phyloP scores from a whole-genome alignment of 1,140 invertebrate species.

The Chrysomallon squamiferum region DNA sequence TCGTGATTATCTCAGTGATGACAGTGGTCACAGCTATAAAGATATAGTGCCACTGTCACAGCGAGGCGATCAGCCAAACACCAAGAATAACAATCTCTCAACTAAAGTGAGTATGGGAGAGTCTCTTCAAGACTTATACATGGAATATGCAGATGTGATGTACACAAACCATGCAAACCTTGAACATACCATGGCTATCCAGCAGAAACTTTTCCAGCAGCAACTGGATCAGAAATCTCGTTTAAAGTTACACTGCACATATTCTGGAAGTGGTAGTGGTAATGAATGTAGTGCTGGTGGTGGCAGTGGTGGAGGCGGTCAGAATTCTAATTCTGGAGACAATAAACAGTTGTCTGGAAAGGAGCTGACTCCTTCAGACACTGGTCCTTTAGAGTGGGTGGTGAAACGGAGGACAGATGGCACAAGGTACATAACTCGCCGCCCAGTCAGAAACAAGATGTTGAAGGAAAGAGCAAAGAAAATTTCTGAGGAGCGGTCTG shows the following conservation, averaged over 20 bases:
- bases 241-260: conserved; percentile 33
- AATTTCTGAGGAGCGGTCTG: conserved; percentile 74
- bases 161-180: conserved; percentile 78
- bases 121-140: conserved; percentile 59
- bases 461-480: conserved; percentile 75
- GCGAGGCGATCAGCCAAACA: conserved; percentile 21
- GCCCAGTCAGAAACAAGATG: conserved; percentile 74
- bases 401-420: conserved; percentile 81
- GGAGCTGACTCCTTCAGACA: conserved; percentile 39
- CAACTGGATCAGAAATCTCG: conserved; percentile 58
- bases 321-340: conserved; percentile 18
- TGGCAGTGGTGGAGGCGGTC: conserved; percentile 35
- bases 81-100: conserved; percentile 20
- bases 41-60: conserved; percentile 8
- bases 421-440: conserved; percentile 78
- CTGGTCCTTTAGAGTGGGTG: conserved; percentile 76
- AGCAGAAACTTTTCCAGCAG: conserved; percentile 74
- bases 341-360: conserved; percentile 22
- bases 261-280: conserved; percentile 15
- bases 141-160: conserved; percentile 67
- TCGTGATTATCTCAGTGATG: conserved; percentile 43
- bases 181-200: conserved; percentile 76
- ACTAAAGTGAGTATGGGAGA: conserved; percentile 42
- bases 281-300: conserved; percentile 40
- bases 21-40: conserved; percentile 30